A percentile compares a stretch with the other conserved stretches of the same genome.
Conservation (phyloP, 2,797 vertebrate species). For the Carapus acus region DNA sequence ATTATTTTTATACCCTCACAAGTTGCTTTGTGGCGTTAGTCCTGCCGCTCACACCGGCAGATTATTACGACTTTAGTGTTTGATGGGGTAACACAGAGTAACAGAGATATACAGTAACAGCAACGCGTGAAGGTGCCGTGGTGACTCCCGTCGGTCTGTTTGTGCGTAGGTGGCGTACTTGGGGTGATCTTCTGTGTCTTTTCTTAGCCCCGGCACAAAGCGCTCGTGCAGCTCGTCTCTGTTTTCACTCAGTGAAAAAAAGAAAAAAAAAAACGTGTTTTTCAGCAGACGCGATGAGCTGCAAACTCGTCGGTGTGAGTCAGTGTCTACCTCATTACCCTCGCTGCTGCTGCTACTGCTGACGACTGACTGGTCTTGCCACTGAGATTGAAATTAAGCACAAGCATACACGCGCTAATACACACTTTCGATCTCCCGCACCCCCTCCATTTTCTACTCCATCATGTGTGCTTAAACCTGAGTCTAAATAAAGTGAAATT, state of each 20-base stretch:
- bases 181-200: constrained; percentile 59
- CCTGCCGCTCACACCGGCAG: constrained; percentile 5
- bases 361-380: constrained; percentile 67
- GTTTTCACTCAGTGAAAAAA: constrained; percentile 48
- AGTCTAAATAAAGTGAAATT: constrained; percentile 74
- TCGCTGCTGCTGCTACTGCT: constrained; percentile 71
- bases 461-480: constrained; percentile 60
- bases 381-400: constrained; percentile 56
- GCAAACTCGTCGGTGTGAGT: too few relatives aligned
- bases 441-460: constrained; percentile 49
- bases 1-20: constrained; percentile 73
- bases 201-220: constrained; percentile 45
- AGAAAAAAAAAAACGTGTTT: too few relatives aligned
- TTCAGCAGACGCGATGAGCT: constrained; percentile 39
- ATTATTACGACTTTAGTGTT: constrained; percentile 13
- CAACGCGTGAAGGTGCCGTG: too few relatives aligned
- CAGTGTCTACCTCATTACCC: constrained; percentile 79
- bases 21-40: constrained; percentile 37
- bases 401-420: constrained; percentile 7
- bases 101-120: constrained; percentile 32
- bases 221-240: constrained; percentile 55
- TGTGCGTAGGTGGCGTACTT: too few relatives aligned
- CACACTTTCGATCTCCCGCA: neutral
- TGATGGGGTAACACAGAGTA: too few relatives aligned
- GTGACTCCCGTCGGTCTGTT: too few relatives aligned